Evolutionary conservation across 1,140 invertebrate species (phyloP).

Genomic region (Tetraneura akinire): DNA sequence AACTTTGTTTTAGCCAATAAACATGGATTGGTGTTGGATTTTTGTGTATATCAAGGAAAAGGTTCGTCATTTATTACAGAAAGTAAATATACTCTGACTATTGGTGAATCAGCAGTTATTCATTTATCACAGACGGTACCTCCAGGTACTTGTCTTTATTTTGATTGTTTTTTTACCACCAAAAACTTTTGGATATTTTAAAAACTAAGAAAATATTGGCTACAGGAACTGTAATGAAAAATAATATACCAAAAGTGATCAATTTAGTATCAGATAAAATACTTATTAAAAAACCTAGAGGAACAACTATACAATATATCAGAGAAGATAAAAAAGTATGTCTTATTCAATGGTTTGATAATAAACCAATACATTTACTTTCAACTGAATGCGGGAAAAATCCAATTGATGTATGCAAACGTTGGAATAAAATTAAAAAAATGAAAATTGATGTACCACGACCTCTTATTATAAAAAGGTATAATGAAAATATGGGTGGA

Average conservation of each 20-base stretch:
- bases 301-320: neutral
- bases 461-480: neutral
- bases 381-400: neutral
- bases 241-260: neutral
- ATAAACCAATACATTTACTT: neutral
- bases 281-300: neutral
- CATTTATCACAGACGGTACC: neutral
- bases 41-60: slow-evolving; percentile 5
- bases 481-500: neutral
- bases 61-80: neutral
- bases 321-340: slow-evolving; percentile 2
- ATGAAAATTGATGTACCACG: neutral
- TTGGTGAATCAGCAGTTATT: neutral
- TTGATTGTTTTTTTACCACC: slow-evolving; percentile 5
- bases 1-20: slow-evolving; percentile 4
- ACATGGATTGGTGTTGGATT: neutral
- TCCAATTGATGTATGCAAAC: neutral
- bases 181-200: neutral
- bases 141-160: neutral
- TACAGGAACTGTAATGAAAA: neutral
- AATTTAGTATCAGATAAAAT: slow-evolving; percentile 8
- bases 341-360: neutral
- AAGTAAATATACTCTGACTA: neutral
- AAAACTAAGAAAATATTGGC: neutral
- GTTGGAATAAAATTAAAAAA: neutral